These are phyloP conservation scores for Aphidius ervi DNA, from an alignment of 1,140 invertebrate genomes.

Conservation along the genomic window DNA sequence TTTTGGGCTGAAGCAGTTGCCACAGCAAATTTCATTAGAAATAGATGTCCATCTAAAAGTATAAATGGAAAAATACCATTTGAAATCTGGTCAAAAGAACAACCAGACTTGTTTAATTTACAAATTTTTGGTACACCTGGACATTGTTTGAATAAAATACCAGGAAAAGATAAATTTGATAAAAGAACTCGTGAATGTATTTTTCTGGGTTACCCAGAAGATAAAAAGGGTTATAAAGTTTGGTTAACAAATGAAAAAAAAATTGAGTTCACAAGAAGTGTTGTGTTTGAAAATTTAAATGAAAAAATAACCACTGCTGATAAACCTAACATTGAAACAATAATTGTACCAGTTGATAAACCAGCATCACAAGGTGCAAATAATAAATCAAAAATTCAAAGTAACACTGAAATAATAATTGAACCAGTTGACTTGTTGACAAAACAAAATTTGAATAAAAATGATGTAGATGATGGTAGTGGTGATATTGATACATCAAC, in stretches of 20 bases:
- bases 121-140: constrained; percentile 26
- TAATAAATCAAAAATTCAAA: background rate
- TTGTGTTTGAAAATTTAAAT: constrained; percentile 28
- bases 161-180: constrained; percentile 29
- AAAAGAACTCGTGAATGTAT: constrained; percentile 28
- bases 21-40: constrained; percentile 26
- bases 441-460: background rate
- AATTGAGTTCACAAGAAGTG: constrained; percentile 33
- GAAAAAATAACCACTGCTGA: background rate
- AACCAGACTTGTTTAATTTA: constrained; percentile 22
- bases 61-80: constrained; percentile 25
- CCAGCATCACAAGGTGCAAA: too few species aligned
- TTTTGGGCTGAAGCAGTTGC: constrained; percentile 31
- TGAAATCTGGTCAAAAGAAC: constrained; percentile 23
- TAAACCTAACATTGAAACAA: background rate
- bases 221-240: constrained; percentile 33
- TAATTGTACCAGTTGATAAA: too few species aligned
- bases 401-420: too few species aligned
- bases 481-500: too few species aligned
- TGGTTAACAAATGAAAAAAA: constrained; percentile 26
- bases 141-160: constrained; percentile 24
- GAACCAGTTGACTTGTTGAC: too few species aligned
- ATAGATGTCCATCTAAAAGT: constrained; percentile 17
- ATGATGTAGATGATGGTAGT: too few species aligned
- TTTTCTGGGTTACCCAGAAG: constrained; percentile 35